These are phyloP conservation scores for Parasteatoda lunata DNA, from an alignment of 2,888 invertebrate species.

Conservation along the genomic window DNA sequence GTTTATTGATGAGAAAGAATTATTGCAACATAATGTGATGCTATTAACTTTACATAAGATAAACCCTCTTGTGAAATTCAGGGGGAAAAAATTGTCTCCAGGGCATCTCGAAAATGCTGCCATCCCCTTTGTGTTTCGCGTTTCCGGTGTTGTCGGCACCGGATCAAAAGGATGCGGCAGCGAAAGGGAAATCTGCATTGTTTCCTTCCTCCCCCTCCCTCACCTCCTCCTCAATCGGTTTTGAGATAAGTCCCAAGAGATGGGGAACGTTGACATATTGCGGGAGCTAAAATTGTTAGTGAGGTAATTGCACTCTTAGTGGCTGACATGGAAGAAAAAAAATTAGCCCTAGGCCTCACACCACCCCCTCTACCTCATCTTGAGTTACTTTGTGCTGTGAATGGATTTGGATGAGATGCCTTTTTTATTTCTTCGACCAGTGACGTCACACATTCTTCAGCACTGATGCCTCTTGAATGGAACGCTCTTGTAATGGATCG, in stretches of 20 bases:
- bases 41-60: too few species aligned
- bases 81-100: too few species aligned
- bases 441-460: not conserved
- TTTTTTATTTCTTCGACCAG: not conserved
- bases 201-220: conserved; percentile 22
- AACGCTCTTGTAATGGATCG: not conserved
- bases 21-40: too few species aligned
- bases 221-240: not conserved
- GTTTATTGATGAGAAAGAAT: too few species aligned
- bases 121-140: conserved; percentile 27
- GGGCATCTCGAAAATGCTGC: too few species aligned
- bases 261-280: conserved; percentile 53
- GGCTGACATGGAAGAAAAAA: not conserved
- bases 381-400: conserved; percentile 7
- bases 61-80: too few species aligned
- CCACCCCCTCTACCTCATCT: conserved; percentile 7
- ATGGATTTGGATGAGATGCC: not conserved
- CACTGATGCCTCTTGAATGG: not conserved
- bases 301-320: conserved; percentile 31
- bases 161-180: conserved; percentile 37
- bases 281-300: not conserved
- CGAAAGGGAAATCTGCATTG: conserved; percentile 33
- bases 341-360: not conserved
- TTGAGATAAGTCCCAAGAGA: not conserved
- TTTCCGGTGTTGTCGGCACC: conserved; percentile 45